Conservation (phyloP, 2,888 invertebrate genomes). For the Leptura quadrifasciata region DNA sequence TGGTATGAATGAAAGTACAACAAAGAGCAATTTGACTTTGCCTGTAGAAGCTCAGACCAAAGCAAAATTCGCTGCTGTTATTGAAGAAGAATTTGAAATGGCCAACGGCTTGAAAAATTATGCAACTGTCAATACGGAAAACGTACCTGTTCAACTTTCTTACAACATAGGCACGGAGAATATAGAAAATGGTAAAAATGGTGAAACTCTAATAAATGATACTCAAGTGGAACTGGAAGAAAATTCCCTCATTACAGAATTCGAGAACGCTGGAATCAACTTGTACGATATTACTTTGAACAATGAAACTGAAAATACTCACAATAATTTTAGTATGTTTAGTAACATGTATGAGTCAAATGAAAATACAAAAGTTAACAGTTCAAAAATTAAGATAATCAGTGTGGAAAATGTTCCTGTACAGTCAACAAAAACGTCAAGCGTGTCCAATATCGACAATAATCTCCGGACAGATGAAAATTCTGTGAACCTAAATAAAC, state of each 20-base stretch:
- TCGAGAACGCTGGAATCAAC: slow-evolving; percentile 70
- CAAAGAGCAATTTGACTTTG: slow-evolving; percentile 13
- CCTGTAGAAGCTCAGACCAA: slow-evolving; percentile 51
- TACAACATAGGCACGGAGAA: slow-evolving; percentile 72
- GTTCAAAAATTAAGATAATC: slow-evolving; percentile 64
- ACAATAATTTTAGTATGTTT: slow-evolving; percentile 38
- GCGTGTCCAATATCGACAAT: neutral
- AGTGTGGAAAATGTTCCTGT: slow-evolving; percentile 61
- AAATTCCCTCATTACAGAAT: slow-evolving; percentile 72
- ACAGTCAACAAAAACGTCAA: slow-evolving; percentile 9
- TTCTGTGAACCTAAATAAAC: slow-evolving; percentile 64
- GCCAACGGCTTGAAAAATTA: slow-evolving; percentile 72
- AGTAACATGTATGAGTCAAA: slow-evolving; percentile 29
- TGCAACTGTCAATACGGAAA: slow-evolving; percentile 72
- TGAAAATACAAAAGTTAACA: slow-evolving; percentile 55
- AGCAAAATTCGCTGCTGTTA: slow-evolving; percentile 68
- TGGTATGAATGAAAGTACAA: slow-evolving; percentile 47
- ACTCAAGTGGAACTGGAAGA: slow-evolving; percentile 70
- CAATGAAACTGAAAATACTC: slow-evolving; percentile 38
- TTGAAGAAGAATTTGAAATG: slow-evolving; percentile 70
- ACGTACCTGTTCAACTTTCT: slow-evolving; percentile 70
- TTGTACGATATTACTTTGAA: slow-evolving; percentile 65
- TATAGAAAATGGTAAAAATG: slow-evolving; percentile 70
- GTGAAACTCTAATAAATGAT: slow-evolving; percentile 69
- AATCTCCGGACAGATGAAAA: slow-evolving; percentile 20